Conservation (phyloP, 2,113 vertebrate genomes). For the Anser brachyrhynchus region DNA sequence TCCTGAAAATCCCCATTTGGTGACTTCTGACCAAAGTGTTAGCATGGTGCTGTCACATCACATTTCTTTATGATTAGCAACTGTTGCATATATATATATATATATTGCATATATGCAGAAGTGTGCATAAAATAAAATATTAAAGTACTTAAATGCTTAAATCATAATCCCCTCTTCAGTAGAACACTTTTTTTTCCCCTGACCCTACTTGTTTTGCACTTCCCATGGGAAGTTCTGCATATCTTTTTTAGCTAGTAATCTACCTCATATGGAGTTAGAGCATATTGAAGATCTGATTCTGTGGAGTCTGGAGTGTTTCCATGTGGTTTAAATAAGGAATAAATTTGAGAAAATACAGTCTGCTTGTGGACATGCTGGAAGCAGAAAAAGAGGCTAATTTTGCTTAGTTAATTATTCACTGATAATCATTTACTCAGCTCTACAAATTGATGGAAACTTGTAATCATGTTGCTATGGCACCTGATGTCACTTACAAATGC, state of each 20-base stretch:
- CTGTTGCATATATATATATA: not conserved
- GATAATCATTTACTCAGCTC: conserved; percentile 70
- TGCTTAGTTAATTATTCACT: conserved; percentile 71
- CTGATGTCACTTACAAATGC: conserved; percentile 53
- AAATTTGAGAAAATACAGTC: conserved; percentile 67
- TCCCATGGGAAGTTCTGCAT: not conserved
- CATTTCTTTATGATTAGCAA: not conserved
- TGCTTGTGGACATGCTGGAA: conserved; percentile 58
- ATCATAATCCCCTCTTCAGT: not conserved
- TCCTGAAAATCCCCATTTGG: not conserved
- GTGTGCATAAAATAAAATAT: not conserved
- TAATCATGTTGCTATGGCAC: conserved; percentile 68
- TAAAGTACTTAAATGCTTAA: not conserved
- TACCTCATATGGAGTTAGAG: not conserved
- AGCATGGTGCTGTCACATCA: too few relatives aligned
- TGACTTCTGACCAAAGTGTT: not conserved
- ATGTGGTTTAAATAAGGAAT: conserved; percentile 66
- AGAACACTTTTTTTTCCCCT: too few relatives aligned
- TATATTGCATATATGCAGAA: too few relatives aligned
- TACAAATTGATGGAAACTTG: conserved; percentile 67
- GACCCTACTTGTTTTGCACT: not conserved
- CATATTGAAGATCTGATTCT: conserved; percentile 50
- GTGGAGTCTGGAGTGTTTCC: conserved; percentile 59
- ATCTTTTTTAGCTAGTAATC: not conserved
- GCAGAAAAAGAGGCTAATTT: conserved; percentile 66